Evolutionary conservation across 1,140 invertebrate species (phyloP).

Genomic region (Heterodera carotae): DNA sequence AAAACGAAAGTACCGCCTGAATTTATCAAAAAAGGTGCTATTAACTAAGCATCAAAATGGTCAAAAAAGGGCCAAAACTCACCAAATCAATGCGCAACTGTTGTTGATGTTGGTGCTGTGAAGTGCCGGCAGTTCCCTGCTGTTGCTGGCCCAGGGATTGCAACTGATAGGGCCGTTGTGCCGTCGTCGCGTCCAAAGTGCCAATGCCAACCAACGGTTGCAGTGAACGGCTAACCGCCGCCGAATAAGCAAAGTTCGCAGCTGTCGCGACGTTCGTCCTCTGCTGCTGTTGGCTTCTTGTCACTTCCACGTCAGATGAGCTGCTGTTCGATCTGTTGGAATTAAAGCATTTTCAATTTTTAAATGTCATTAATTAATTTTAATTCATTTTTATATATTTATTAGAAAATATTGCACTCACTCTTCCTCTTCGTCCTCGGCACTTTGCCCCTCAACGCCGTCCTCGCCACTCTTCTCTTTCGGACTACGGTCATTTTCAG

Average conservation of each 20-base stretch:
- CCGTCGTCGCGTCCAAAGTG: background rate
- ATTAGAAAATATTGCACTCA: no score
- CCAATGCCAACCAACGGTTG: background rate
- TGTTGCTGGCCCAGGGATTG: background rate
- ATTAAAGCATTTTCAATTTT: background rate
- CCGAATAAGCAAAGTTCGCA: background rate
- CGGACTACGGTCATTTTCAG: background rate
- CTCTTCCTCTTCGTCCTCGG: background rate
- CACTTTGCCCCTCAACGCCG: background rate
- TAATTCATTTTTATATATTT: no score
- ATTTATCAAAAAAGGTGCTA: no score
- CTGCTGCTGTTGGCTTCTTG: background rate
- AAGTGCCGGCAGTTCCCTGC: background rate
- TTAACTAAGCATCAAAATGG: no score
- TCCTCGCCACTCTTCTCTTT: background rate
- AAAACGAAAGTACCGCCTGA: no score
- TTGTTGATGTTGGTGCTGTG: background rate
- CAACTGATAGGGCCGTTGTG: background rate
- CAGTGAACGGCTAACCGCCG: background rate
- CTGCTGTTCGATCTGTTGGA: background rate
- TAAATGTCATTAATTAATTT: no score
- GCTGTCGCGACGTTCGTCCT: background rate
- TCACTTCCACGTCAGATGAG: background rate
- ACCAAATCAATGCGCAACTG: background rate
- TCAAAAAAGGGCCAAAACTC: no score